Conservation (phyloP, 2,113 vertebrate species). For the Mirounga angustirostris region DNA sequence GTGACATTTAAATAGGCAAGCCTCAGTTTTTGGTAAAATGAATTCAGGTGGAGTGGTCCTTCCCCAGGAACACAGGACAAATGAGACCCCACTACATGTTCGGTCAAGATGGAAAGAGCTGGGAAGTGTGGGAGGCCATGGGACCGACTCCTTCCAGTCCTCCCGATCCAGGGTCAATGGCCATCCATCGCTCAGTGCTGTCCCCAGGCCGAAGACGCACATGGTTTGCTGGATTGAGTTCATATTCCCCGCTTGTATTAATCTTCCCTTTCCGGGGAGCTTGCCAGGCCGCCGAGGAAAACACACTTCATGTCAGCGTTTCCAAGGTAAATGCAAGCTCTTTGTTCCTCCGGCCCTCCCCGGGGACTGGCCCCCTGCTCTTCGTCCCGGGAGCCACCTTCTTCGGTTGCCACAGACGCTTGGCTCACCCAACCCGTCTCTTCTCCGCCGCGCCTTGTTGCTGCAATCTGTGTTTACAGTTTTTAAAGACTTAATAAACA, state of each 20-base stretch:
- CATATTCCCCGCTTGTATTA: neutral
- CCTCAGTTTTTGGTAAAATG: neutral
- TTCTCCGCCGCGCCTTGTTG: neutral
- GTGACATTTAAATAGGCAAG: neutral
- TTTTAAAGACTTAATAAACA: slow-evolving; percentile 71
- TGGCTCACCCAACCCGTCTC: slow-evolving; percentile 43
- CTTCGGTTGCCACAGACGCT: neutral
- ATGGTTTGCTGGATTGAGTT: neutral
- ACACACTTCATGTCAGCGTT: neutral
- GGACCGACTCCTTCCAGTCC: neutral
- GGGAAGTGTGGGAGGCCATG: neutral
- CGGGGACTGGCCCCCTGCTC: neutral
- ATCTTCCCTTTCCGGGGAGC: neutral
- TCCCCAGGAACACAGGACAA: neutral
- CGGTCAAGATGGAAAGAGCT: neutral
- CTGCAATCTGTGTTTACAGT: slow-evolving; percentile 73
- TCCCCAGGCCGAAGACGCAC: neutral
- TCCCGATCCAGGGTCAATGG: neutral
- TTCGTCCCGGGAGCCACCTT: neutral
- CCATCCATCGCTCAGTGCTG: neutral
- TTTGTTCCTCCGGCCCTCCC: neutral
- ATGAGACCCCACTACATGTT: neutral
- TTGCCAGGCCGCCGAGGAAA: neutral
- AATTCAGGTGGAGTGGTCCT: neutral
- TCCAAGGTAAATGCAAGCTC: neutral